Evolutionary conservation across 2,113 vertebrate genomes (phyloP).

Genomic region (Lathamus discolor): DNA sequence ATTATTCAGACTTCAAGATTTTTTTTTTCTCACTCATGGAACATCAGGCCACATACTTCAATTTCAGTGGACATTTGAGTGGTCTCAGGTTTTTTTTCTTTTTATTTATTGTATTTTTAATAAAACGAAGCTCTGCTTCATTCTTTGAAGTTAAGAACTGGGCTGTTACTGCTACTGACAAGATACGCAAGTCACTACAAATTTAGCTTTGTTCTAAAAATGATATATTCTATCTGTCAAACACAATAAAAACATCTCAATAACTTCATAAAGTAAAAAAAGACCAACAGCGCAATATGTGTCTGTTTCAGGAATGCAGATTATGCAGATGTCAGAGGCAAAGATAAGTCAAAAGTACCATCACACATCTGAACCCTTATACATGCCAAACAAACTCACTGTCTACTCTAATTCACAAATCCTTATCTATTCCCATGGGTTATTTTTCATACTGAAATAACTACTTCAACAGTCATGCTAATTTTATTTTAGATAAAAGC

Average conservation of each 20-base stretch:
- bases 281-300: background rate
- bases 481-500: background rate
- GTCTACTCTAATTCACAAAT: background rate
- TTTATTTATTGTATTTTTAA: constrained; percentile 3
- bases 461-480: background rate
- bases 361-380: background rate
- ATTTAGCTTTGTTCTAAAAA: constrained; percentile 19
- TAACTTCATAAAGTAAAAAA: background rate
- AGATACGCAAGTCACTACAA: background rate
- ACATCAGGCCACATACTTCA: background rate
- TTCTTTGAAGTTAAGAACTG: background rate
- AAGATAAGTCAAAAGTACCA: background rate
- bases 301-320: background rate
- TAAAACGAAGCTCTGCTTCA: background rate
- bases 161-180: background rate
- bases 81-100: background rate
- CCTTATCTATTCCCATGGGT: background rate
- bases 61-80: background rate
- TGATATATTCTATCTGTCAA: background rate
- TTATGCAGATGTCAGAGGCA: background rate
- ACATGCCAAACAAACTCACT: background rate
- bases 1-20: background rate
- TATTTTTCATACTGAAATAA: background rate
- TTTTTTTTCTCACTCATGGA: background rate
- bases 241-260: background rate